These are phyloP conservation scores for Chironex yamaguchii DNA, from an alignment of 30 jellyfish, hydroid and myxozoan species.

Conservation along the genomic window DNA sequence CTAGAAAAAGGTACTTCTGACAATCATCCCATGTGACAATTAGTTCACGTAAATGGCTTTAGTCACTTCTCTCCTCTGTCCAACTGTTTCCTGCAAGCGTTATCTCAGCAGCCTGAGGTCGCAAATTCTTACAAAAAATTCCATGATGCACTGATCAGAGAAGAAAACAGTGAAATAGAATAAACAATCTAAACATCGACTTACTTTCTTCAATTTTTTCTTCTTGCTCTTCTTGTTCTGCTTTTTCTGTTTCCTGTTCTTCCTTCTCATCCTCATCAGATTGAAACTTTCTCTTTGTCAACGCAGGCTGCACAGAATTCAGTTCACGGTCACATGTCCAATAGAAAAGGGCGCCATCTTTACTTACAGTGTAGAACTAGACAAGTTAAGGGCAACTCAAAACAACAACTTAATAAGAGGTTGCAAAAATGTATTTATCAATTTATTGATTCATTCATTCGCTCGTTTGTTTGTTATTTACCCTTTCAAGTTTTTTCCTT, in stretches of 20 bases:
- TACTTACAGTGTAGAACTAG: slow-evolving; percentile 89
- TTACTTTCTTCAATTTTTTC: too few relatives aligned
- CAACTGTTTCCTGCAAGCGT: too few relatives aligned
- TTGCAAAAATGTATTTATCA: not conserved
- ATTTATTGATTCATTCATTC: too few relatives aligned
- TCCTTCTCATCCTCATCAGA: slow-evolving; percentile 26
- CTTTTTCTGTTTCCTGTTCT: slow-evolving; percentile 9
- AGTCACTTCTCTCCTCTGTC: too few relatives aligned
- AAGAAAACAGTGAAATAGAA: too few relatives aligned
- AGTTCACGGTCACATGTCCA: slow-evolving; percentile 81
- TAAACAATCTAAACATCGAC: too few relatives aligned
- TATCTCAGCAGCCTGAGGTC: not conserved
- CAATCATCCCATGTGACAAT: too few relatives aligned
- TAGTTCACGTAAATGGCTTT: too few relatives aligned
- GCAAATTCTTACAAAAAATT: not conserved
- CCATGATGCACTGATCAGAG: too few relatives aligned
- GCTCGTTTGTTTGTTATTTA: too few relatives aligned
- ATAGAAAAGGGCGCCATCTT: slow-evolving; percentile 89
- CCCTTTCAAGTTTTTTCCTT: too few relatives aligned
- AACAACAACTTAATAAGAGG: not conserved
- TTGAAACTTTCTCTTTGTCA: slow-evolving; percentile 58
- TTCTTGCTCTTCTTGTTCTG: not conserved
- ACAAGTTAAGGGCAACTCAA: slow-evolving; percentile 5
- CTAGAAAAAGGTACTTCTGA: too few relatives aligned
- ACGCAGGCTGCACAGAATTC: slow-evolving; percentile 42